These are phyloP conservation scores for Cyanoramphus novaezelandiae DNA, from an alignment of 2,113 vertebrate genomes.

Conservation along the genomic window DNA sequence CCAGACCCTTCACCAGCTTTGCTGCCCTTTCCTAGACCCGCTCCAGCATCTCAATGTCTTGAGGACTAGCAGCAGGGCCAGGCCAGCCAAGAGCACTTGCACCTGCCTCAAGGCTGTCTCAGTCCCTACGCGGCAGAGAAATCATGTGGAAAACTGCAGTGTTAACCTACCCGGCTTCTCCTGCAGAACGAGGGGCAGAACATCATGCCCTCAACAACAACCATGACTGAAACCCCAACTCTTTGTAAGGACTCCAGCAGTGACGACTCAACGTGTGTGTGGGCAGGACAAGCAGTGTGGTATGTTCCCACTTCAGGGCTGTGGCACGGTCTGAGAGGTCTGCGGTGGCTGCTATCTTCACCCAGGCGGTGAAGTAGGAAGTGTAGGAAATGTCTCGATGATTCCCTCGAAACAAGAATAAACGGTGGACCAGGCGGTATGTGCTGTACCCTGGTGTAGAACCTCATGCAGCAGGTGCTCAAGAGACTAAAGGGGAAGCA, in stretches of 20 bases:
- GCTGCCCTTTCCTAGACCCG: too few relatives aligned
- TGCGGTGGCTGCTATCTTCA: not conserved
- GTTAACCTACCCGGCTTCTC: rapidly evolving
- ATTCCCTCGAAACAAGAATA: not conserved
- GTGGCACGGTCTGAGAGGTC: not conserved
- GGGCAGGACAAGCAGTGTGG: not conserved
- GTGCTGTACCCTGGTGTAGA: not conserved
- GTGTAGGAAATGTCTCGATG: not conserved
- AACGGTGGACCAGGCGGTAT: not conserved
- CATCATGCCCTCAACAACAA: not conserved
- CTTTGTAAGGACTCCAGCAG: not conserved
- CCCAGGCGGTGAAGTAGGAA: too few relatives aligned
- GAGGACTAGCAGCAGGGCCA: too few relatives aligned
- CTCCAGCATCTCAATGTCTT: not conserved
- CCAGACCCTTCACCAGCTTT: too few relatives aligned
- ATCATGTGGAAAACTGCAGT: rapidly evolving
- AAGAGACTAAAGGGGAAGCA: not conserved
- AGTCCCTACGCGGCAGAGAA: rapidly evolving
- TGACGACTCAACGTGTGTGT: rapidly evolving
- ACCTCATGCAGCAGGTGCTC: not conserved
- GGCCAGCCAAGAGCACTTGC: not conserved
- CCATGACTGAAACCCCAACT: not conserved
- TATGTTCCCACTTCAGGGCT: not conserved
- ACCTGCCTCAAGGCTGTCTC: rapidly evolving
- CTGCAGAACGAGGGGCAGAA: too few relatives aligned